Base-by-base conservation (phyloP, 53 echinoderm and acorn worm genomes). In the Zoroaster sp. region DNA sequence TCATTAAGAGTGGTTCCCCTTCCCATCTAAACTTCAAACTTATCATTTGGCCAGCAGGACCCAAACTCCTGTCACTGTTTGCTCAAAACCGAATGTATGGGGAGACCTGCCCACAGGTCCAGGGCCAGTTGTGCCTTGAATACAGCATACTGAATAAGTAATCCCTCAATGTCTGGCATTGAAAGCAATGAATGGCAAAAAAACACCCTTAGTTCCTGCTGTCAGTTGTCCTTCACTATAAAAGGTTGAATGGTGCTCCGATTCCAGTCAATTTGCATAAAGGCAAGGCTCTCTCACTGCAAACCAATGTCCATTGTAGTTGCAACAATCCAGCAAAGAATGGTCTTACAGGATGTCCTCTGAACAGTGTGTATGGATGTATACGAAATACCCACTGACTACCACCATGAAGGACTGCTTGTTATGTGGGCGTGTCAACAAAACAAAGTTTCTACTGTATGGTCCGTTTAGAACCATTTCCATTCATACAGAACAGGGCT, bases 211-310 rank as follows among this genome's bases (percentile, higher is more conserved):
- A 59, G 41, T 32, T 42, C 46, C 46, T 74, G 3, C 74, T 43
- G 11, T 74, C 33, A 36, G 40, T 21, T 67, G 81, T n/a, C 81
- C 81, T 80, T 80, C 80, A 40, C 25, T n/a, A n/a, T n/a, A 32
- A 66, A 17, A 63, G 12, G 55, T 32, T 67, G 66, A 66, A 81
- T 81, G 23, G 43, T 30, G 31, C 32, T 66, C 40, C 36, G 38
- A 65, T 67, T 66, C 68, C 81, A 81, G 81, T 41, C 67, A 81
- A 81, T 81, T 81, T 81, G 81, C 81, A 81, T 81, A 81, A 39
- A 81, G 5, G 30, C 67, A 81, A 81, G 81, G 81, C 40, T 66
- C 66, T 11, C 4, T 66, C 23, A 9, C 25, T 30, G 35, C 77
- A 59, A 63, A 0, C 65, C 47, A 80, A 80, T 63, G 37, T 59